phyloP scores from a whole-genome alignment of 2,113 vertebrate species.

The Melanostigma gelatinosum region DNA sequence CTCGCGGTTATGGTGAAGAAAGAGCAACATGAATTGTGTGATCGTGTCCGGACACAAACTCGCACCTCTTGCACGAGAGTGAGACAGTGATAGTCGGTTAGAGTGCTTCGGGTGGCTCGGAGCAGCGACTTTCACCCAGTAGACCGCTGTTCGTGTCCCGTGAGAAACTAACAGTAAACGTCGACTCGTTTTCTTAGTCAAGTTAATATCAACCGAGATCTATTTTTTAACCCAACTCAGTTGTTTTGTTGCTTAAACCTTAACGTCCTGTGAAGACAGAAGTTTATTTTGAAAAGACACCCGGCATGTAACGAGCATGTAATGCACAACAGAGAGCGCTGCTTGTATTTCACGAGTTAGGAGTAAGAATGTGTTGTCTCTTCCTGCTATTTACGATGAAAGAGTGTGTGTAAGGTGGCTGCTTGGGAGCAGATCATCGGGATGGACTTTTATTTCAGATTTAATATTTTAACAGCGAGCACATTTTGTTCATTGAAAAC shows the following conservation, averaged over 20 bases:
- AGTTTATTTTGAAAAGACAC: too few relatives aligned
- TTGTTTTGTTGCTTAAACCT: neutral
- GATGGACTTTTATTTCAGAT: conserved; percentile 47
- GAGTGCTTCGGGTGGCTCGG: too few relatives aligned
- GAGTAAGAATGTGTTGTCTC: neutral
- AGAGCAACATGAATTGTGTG: neutral
- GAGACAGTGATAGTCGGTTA: neutral
- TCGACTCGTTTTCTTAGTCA: too few relatives aligned
- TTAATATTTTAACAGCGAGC: conserved; percentile 43
- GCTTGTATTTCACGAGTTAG: neutral
- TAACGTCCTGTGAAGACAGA: neutral
- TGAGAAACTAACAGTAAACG: neutral
- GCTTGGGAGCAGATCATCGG: conserved; percentile 20
- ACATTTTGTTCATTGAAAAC: conserved; percentile 30
- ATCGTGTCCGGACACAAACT: neutral
- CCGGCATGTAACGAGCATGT: neutral
- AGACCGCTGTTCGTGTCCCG: neutral
- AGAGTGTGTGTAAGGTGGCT: conserved; percentile 12
- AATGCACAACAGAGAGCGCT: neutral
- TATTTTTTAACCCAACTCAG: neutral
- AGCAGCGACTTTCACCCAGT: neutral
- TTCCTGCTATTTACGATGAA: conserved; percentile 1
- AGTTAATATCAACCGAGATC: neutral
- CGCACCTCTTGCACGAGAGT: too few relatives aligned
- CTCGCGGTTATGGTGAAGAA: neutral